phyloP scores from a whole-genome alignment of 2,113 vertebrate genomes.

The Crotalus horridus region DNA sequence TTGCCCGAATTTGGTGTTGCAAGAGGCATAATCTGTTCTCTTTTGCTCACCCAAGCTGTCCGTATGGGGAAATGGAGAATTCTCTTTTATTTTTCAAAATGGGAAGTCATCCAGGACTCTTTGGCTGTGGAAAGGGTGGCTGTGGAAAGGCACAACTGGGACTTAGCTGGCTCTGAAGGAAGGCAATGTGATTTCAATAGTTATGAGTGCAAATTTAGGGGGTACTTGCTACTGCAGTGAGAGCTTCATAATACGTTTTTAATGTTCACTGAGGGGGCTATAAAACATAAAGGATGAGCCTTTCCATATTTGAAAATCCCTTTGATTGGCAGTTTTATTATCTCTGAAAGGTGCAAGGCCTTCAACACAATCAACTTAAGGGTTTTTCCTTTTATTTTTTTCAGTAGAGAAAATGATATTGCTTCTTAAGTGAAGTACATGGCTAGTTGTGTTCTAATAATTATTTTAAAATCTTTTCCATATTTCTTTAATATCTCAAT shows the following conservation, averaged over 20 bases:
- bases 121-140: conserved; percentile 42
- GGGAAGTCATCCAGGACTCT: not conserved
- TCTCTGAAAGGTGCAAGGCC: conserved; percentile 74
- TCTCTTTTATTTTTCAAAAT: not conserved
- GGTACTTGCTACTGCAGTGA: conserved; percentile 4
- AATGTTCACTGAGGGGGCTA: conserved; percentile 70
- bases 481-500: conserved; percentile 83
- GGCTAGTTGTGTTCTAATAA: conserved; percentile 82
- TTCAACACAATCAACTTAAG: conserved; percentile 75
- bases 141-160: conserved; percentile 11
- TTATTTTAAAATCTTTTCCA: conserved; percentile 81
- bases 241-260: conserved; percentile 70
- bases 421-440: conserved; percentile 74
- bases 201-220: conserved; percentile 6
- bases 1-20: not conserved
- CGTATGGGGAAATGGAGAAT: not conserved
- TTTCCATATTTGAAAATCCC: conserved; percentile 65
- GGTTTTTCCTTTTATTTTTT: conserved; percentile 59
- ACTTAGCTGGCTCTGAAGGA: not conserved
- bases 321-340: conserved; percentile 82
- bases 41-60: conserved; percentile 12
- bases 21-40: not conserved
- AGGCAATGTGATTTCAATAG: not conserved
- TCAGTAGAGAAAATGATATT: conserved; percentile 70
- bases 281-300: conserved; percentile 70